These are phyloP conservation scores for Anguilla anguilla DNA, from an alignment of 2,797 vertebrate species.

Conservation along the genomic window DNA sequence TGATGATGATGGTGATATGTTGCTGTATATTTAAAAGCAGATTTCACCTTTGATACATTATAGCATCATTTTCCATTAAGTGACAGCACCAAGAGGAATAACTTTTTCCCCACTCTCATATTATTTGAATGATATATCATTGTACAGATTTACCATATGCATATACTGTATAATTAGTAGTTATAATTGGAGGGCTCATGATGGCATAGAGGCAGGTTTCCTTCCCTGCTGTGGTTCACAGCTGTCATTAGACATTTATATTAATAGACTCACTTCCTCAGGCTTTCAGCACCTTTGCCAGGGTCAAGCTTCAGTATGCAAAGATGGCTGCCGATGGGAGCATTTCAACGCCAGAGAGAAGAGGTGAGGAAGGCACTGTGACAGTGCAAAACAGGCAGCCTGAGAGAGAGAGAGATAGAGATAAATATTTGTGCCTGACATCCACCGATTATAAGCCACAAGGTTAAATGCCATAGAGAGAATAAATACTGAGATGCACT, in stretches of 20 bases:
- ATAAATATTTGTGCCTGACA: neutral
- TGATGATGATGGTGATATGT: neutral
- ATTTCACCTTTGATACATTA: neutral
- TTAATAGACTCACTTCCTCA: slow-evolving; percentile 8
- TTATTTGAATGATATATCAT: neutral
- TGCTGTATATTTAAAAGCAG: neutral
- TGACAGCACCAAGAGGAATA: neutral
- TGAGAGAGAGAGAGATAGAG: neutral
- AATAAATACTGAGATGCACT: neutral
- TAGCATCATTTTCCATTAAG: neutral
- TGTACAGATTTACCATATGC: neutral
- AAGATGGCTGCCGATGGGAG: slow-evolving; percentile 11
- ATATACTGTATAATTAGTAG: neutral
- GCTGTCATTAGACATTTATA: slow-evolving; percentile 14
- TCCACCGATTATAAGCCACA: neutral
- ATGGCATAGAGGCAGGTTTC: neutral
- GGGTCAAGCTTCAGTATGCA: slow-evolving; percentile 13
- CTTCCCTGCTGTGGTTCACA: neutral
- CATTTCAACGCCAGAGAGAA: neutral
- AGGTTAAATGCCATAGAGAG: slow-evolving; percentile 1
- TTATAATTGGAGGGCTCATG: neutral
- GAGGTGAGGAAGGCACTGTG: neutral
- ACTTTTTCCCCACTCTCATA: neutral
- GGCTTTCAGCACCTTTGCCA: slow-evolving; percentile 9
- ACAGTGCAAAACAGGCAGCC: neutral